Conservation (phyloP, 2,113 vertebrate species). For the Heterotilapia buettikoferi region DNA sequence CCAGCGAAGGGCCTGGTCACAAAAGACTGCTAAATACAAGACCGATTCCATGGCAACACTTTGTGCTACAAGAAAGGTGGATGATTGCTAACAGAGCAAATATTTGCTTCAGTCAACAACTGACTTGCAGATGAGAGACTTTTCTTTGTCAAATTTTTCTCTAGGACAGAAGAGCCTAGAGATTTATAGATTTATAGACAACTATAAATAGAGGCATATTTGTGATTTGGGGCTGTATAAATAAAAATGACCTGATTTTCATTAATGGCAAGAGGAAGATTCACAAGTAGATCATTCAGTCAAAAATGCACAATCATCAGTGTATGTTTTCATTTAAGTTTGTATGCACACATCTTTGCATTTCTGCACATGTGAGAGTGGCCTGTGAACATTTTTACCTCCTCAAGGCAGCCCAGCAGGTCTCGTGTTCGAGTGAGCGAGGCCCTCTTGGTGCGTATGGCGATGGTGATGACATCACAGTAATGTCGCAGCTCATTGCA, state of each 20-base stretch:
- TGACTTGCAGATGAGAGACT: background rate
- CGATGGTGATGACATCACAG: constrained; percentile 79
- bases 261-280: background rate
- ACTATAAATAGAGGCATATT: background rate
- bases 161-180: background rate
- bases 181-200: background rate
- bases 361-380: background rate
- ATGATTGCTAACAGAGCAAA: background rate
- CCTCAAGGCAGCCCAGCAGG: constrained; percentile 82
- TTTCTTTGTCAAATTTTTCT: background rate
- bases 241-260: background rate
- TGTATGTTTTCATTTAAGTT: background rate
- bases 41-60: background rate
- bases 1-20: constrained; percentile 79
- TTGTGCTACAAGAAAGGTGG: background rate
- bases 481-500: constrained; percentile 89
- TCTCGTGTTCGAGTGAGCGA: constrained; percentile 77
- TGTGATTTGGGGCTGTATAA: background rate
- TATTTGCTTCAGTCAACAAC: background rate
- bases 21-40: background rate
- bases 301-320: background rate
- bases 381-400: constrained; percentile 62
- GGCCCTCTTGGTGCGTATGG: constrained; percentile 75
- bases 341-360: background rate
- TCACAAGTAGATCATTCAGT: background rate